Conservation (phyloP, 2,888 invertebrate species). For the Acanthosepion lycidas region DNA sequence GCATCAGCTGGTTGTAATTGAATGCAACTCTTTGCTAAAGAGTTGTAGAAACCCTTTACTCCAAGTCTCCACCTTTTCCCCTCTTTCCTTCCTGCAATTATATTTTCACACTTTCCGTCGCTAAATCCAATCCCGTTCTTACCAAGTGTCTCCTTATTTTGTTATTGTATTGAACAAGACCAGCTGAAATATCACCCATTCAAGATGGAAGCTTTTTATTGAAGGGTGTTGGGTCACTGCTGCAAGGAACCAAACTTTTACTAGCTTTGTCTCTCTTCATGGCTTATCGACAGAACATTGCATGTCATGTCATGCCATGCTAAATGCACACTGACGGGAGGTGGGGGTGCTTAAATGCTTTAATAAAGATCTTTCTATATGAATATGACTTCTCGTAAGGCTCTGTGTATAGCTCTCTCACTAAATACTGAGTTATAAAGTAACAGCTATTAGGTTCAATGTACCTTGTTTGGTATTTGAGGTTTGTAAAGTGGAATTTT, state of each 20-base stretch:
- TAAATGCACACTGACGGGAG: too few species aligned
- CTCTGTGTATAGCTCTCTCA: too few species aligned
- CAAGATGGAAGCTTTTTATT: background rate
- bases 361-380: too few species aligned
- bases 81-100: background rate
- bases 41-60: background rate
- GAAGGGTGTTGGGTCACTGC: background rate
- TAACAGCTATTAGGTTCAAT: too few species aligned
- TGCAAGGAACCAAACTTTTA: background rate
- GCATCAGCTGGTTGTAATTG: constrained; percentile 18
- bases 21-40: background rate
- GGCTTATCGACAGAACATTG: background rate
- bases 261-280: background rate
- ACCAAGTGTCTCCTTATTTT: background rate
- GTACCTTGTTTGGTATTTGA: too few species aligned
- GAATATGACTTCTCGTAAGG: too few species aligned
- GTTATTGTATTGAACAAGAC: background rate
- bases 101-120: background rate
- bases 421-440: too few species aligned
- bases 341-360: too few species aligned
- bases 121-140: background rate
- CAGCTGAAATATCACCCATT: background rate
- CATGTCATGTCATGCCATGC: too few species aligned
- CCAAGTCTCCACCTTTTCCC: background rate
- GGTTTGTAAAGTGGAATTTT: too few species aligned